Percentiles rank a stretch among this genome's conserved stretches.
Conservation (phyloP, 2,888 invertebrate genomes). For the Capitulum mitella region DNA sequence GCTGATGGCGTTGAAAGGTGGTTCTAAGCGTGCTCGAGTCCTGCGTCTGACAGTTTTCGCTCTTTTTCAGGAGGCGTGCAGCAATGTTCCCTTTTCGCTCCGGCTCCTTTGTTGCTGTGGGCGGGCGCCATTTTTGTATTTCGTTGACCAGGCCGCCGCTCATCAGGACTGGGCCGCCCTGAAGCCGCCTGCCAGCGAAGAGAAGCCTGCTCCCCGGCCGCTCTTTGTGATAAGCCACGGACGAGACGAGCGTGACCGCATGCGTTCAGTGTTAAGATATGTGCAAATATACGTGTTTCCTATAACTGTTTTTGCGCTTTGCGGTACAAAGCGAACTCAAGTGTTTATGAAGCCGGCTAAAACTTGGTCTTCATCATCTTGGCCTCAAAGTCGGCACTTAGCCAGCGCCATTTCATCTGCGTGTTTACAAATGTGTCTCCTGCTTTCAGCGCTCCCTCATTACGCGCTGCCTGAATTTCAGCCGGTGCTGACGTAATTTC, state of each 20-base stretch:
- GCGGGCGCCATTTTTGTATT: neutral
- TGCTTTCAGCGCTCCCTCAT: neutral
- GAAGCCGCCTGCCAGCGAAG: neutral
- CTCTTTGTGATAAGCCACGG: neutral
- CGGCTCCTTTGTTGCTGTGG: neutral
- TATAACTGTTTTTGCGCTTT: neutral
- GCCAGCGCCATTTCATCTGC: neutral
- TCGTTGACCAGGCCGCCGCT: neutral
- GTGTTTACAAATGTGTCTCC: neutral
- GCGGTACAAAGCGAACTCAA: neutral
- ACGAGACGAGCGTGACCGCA: neutral
- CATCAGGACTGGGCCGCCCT: neutral
- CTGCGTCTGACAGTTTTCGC: neutral
- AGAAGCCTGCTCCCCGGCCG: neutral
- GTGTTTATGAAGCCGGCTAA: neutral
- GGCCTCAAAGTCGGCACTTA: neutral
- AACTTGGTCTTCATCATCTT: neutral
- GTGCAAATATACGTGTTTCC: slow-evolving; percentile 19
- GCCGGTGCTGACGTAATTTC: slow-evolving; percentile 1
- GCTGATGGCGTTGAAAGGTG: neutral
- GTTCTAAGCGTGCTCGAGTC: neutral
- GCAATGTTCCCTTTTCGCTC: neutral
- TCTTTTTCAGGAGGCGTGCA: neutral
- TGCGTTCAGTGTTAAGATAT: neutral
- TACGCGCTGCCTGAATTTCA: neutral